A percentile compares a stretch with the other conserved stretches of the same genome.
These are phyloP conservation scores for Falco cherrug DNA, from an alignment of 2,797 vertebrate genomes.

Conservation along the genomic window DNA sequence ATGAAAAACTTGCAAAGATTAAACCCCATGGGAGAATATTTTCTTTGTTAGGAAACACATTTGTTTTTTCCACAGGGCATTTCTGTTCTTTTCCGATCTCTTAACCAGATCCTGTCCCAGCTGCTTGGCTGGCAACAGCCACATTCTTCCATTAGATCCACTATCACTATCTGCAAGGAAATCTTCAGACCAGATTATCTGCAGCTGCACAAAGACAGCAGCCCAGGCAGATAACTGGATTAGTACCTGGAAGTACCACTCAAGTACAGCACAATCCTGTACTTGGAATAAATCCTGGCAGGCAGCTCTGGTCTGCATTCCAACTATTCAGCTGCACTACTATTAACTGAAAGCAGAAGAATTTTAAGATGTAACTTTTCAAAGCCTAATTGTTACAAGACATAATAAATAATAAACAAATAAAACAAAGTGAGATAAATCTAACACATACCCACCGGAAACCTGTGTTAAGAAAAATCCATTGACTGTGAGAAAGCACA, in stretches of 20 bases:
- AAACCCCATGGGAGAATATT: neutral
- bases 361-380: neutral
- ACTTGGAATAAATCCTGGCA: neutral
- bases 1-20: neutral
- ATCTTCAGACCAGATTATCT: neutral
- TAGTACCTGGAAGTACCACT: neutral
- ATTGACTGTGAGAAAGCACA: neutral
- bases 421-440: neutral
- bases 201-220: neutral
- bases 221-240: neutral
- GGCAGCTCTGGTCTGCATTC: neutral
- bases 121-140: neutral
- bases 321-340: neutral
- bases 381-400: neutral
- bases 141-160: neutral
- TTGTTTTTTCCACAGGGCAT: neutral
- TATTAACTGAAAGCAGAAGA: neutral
- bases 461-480: neutral
- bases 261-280: neutral
- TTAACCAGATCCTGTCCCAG: neutral
- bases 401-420: neutral
- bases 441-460: neutral
- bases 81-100: neutral
- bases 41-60: neutral
- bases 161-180: neutral